A percentile compares a stretch with the other conserved stretches of the same genome.
Conservation (phyloP, 2,888 invertebrate species). For the Lottia scabra region DNA sequence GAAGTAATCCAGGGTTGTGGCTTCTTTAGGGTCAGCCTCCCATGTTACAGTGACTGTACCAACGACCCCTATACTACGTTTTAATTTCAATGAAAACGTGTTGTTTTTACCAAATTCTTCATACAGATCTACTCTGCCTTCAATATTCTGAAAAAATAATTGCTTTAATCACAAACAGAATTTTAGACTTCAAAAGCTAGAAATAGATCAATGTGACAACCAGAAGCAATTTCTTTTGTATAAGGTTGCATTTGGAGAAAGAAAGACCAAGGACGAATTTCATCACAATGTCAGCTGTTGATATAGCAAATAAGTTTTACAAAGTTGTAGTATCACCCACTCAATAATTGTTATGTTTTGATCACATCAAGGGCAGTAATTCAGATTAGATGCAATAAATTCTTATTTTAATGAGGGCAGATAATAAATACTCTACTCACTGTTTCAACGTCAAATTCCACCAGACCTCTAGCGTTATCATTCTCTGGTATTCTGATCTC, state of each 20-base stretch:
- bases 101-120: slow-evolving; percentile 56
- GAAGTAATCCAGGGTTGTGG: slow-evolving; percentile 52
- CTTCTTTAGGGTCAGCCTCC: slow-evolving; percentile 59
- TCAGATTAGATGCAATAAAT: no score
- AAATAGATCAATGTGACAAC: no score
- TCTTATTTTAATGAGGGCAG: neutral
- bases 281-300: no score
- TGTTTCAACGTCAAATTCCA: slow-evolving; percentile 61
- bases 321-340: no score
- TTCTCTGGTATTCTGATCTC: slow-evolving; percentile 61
- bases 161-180: no score
- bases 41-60: slow-evolving; percentile 60
- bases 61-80: slow-evolving; percentile 52
- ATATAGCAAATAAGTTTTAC: no score
- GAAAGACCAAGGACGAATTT: no score
- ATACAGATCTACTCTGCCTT: slow-evolving; percentile 63
- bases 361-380: neutral
- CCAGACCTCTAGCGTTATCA: slow-evolving; percentile 63
- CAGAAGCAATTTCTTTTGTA: no score
- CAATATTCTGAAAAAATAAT: slow-evolving; percentile 52
- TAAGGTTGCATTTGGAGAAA: no score
- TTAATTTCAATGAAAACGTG: slow-evolving; percentile 49
- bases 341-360: no score
- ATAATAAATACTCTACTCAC: slow-evolving; percentile 44
- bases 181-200: no score